A percentile compares a stretch with the other conserved stretches of the same genome.
Evolutionary conservation across 2,888 invertebrate genomes (phyloP).

Genomic region (Mesochorus sp.): DNA sequence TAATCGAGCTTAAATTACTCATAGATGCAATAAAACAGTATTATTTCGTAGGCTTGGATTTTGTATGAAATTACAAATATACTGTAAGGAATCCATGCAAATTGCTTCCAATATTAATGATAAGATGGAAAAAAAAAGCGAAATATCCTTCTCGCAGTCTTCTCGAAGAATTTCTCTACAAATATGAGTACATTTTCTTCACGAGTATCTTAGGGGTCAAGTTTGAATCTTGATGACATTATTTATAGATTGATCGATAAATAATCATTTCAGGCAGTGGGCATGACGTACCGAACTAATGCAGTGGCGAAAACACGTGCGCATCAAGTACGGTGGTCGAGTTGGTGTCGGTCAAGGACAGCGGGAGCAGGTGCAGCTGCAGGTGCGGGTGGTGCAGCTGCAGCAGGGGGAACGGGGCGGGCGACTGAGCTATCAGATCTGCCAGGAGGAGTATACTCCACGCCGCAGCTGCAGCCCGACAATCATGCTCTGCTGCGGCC

Average conservation of each 20-base stretch:
- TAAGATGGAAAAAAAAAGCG: too few species aligned
- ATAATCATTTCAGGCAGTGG: slow-evolving; percentile 74
- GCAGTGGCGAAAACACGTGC: slow-evolving; percentile 83
- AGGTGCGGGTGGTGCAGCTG: slow-evolving; percentile 81
- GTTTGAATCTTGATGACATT: too few species aligned
- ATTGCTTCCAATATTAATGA: too few species aligned
- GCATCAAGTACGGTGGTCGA: slow-evolving; percentile 82
- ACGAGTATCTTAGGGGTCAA: too few species aligned
- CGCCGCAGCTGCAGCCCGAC: slow-evolving; percentile 88
- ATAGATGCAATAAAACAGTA: too few species aligned
- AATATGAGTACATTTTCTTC: too few species aligned
- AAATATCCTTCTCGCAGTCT: too few species aligned
- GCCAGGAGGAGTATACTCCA: slow-evolving; percentile 77
- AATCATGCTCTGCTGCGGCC: slow-evolving; percentile 98
- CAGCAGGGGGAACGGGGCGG: slow-evolving; percentile 71
- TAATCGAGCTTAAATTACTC: too few species aligned
- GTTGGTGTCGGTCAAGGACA: slow-evolving; percentile 81
- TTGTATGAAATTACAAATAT: too few species aligned
- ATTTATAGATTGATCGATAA: neutral
- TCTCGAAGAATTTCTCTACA: too few species aligned
- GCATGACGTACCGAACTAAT: slow-evolving; percentile 82
- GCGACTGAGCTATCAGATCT: slow-evolving; percentile 70
- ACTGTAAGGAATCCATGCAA: too few species aligned
- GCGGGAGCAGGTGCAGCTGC: slow-evolving; percentile 75
- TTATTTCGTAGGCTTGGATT: too few species aligned